A percentile compares a stretch with the other conserved stretches of the same genome.
phyloP scores from a whole-genome alignment of 2,888 invertebrate species.

The Epinotia brunnichana region DNA sequence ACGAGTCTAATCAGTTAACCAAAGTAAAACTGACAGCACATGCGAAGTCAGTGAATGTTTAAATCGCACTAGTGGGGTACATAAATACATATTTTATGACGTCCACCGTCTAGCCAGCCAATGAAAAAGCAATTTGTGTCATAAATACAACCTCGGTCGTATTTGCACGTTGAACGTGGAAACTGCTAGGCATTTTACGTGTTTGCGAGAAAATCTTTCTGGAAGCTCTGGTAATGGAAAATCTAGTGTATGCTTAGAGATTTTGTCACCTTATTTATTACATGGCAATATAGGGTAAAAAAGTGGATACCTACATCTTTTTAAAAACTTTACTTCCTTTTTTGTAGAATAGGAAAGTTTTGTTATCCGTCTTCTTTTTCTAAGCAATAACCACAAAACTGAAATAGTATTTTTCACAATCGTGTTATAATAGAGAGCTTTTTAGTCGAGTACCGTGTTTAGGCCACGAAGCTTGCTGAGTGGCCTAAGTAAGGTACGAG shows the following conservation, averaged over 20 bases:
- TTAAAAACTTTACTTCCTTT: too few species aligned
- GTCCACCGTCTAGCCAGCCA: constrained; percentile 19
- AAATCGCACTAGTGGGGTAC: constrained; percentile 23
- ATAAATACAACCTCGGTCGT: constrained; percentile 11
- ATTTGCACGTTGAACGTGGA: constrained; percentile 2
- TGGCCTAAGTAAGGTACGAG: too few species aligned
- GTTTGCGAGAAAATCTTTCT: not conserved
- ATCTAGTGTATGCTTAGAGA: not conserved
- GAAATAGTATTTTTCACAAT: too few species aligned
- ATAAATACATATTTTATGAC: constrained; percentile 26
- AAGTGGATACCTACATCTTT: too few species aligned
- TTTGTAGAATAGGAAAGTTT: too few species aligned
- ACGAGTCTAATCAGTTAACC: not conserved
- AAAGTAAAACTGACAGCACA: constrained; percentile 15
- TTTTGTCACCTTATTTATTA: too few species aligned
- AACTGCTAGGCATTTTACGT: constrained; percentile 2
- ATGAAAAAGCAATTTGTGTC: constrained; percentile 23
- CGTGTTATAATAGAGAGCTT: too few species aligned
- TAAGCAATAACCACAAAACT: too few species aligned
- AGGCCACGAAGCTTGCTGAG: too few species aligned
- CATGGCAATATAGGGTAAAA: too few species aligned
- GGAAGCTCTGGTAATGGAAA: not conserved
- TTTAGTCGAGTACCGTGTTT: too few species aligned
- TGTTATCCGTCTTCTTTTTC: too few species aligned
- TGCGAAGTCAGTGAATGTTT: not conserved